Percentiles rank a stretch among this genome's conserved stretches.
phyloP scores from a whole-genome alignment of 2,113 vertebrate genomes.

The Pleuronectes platessa region DNA sequence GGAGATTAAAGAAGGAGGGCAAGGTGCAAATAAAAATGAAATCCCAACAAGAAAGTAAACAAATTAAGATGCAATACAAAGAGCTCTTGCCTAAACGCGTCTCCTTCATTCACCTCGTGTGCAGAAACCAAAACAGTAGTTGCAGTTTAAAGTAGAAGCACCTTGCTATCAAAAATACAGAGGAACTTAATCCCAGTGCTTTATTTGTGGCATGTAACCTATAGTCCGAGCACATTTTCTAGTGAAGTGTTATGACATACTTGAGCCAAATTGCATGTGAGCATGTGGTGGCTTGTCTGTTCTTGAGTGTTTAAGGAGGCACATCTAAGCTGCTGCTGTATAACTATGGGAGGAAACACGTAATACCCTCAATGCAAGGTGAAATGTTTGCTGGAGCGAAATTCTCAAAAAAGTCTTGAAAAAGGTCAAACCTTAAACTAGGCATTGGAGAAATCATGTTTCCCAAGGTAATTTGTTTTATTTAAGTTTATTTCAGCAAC shows the following conservation, averaged over 20 bases:
- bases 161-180: slow-evolving; percentile 29
- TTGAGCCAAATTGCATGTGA: slow-evolving; percentile 39
- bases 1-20: neutral
- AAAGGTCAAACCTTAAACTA: too few relatives aligned
- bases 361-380: slow-evolving; percentile 26
- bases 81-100: neutral
- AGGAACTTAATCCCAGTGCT: slow-evolving; percentile 59
- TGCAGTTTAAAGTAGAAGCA: slow-evolving; percentile 23
- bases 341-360: slow-evolving; percentile 21
- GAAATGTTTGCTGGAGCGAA: too few relatives aligned
- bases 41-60: neutral
- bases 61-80: neutral
- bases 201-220: slow-evolving; percentile 70
- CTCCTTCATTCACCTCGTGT: neutral
- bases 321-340: slow-evolving; percentile 50
- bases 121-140: slow-evolving; percentile 33
- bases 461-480: too few relatives aligned
- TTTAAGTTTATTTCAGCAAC: slow-evolving; percentile 30
- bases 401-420: neutral
- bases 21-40: neutral
- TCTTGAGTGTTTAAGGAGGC: slow-evolving; percentile 58
- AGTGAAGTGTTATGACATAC: slow-evolving; percentile 75
- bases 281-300: slow-evolving; percentile 54
- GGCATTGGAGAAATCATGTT: too few relatives aligned
- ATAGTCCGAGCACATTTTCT: slow-evolving; percentile 66